phyloP scores from a whole-genome alignment of 2,888 invertebrate genomes.

The Thyatira batis region DNA sequence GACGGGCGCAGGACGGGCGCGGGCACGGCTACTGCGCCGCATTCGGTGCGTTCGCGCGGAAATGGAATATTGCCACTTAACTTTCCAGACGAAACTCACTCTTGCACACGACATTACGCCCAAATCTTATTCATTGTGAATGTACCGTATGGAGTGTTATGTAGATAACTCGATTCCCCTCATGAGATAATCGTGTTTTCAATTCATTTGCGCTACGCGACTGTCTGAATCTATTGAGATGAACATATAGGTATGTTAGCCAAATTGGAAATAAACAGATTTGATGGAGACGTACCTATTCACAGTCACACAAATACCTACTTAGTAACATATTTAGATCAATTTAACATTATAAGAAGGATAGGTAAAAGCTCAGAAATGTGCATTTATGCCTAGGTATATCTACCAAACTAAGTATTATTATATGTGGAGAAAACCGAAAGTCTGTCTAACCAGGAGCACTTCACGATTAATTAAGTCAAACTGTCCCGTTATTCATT shows the following conservation, averaged over 20 bases:
- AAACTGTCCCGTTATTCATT: slow-evolving; percentile 65
- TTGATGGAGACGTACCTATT: too few relatives aligned
- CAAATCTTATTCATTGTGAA: not conserved
- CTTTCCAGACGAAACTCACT: slow-evolving; percentile 38
- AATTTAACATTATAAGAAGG: too few relatives aligned
- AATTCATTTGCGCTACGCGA: not conserved
- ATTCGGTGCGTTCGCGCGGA: slow-evolving; percentile 36
- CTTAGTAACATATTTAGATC: too few relatives aligned
- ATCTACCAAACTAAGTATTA: not conserved
- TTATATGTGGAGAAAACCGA: slow-evolving; percentile 40
- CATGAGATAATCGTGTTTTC: not conserved
- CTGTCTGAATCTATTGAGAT: not conserved
- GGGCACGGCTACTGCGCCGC: not conserved
- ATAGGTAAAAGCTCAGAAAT: too few relatives aligned
- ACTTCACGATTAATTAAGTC: slow-evolving; percentile 69
- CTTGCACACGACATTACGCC: not conserved
- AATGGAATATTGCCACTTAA: slow-evolving; percentile 47
- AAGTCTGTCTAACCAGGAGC: slow-evolving; percentile 47
- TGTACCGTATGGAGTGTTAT: not conserved
- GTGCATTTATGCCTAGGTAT: too few relatives aligned
- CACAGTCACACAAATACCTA: too few relatives aligned
- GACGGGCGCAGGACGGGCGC: not conserved
- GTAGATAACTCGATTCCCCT: not conserved
- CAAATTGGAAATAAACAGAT: too few relatives aligned
- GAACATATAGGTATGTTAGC: too few relatives aligned